phyloP scores from a whole-genome alignment of 2,888 invertebrate genomes.

The Onchidella celtica region DNA sequence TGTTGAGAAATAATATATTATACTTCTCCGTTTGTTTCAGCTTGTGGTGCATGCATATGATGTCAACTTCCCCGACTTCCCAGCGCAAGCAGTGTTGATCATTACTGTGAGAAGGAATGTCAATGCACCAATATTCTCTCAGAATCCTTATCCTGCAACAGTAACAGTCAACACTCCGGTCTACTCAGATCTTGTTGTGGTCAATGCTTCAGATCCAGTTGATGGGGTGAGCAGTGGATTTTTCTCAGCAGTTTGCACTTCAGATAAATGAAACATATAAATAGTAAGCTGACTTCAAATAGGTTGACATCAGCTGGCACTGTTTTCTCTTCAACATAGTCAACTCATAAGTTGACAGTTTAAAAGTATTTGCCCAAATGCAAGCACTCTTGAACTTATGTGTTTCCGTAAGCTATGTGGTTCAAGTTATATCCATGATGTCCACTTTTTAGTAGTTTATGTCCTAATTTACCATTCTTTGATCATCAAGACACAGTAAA shows the following conservation, averaged over 20 bases:
- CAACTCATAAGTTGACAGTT: too few relatives aligned
- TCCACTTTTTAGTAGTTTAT: too few relatives aligned
- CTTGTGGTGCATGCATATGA: slow-evolving; percentile 70
- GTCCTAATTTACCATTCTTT: too few relatives aligned
- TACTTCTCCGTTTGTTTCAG: slow-evolving; percentile 50
- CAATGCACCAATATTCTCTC: slow-evolving; percentile 63
- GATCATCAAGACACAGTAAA: too few relatives aligned
- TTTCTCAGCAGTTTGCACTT: not conserved
- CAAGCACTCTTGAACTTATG: too few relatives aligned
- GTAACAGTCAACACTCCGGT: slow-evolving; percentile 33
- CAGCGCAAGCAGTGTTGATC: slow-evolving; percentile 57
- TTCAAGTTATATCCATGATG: too few relatives aligned
- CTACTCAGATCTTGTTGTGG: slow-evolving; percentile 35
- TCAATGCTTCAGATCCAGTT: slow-evolving; percentile 46
- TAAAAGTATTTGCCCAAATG: too few relatives aligned
- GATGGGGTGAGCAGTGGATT: slow-evolving; percentile 49
- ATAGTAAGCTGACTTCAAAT: not conserved
- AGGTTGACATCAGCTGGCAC: too few relatives aligned
- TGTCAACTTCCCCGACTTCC: slow-evolving; percentile 63
- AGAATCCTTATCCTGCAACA: slow-evolving; percentile 28
- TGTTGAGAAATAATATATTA: not conserved
- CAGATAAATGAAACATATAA: not conserved
- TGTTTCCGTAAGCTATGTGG: too few relatives aligned
- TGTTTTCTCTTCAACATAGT: too few relatives aligned
- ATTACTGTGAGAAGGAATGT: slow-evolving; percentile 71